Evolutionary conservation across 2,888 invertebrate species (phyloP), one percentile per base, ranked within the genome.

Genomic region (Amblyjoppa proteus): DNA sequence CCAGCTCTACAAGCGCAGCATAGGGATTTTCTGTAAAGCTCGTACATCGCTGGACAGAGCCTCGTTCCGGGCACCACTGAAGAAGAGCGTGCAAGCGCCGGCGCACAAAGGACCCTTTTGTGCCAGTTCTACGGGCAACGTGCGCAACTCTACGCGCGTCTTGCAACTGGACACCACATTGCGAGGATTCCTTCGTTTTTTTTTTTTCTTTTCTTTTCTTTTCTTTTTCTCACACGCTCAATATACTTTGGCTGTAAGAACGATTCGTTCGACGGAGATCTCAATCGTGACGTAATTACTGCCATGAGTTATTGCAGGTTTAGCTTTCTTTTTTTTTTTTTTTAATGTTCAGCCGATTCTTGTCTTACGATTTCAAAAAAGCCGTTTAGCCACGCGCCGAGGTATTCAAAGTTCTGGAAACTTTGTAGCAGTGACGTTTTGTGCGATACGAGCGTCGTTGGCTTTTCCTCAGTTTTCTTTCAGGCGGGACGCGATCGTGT

Each of bases 91-190:
- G 79, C 81, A 75, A 85, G 77, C 80, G 85, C 86, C 85, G 86
- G 85, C 88, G 90, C 87, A 93, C 93, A 93, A 93, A 92, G 93
- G 91, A 88, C 89, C 89, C 92, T 91, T 93, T 93, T 92, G 90
- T 91, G 38, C 45, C 78, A 45, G 77, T 75, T 53, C 61, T 34
- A 34, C 64, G 61, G 78, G 85, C 86, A 89, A 87, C 87, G 78
- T 74, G 84, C 71, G 79, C 78, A 53, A 70, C 76, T 51, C 53
- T 88, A 86, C 81, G 81, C 87, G 90, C 89, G 88, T 88, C 91
- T 88, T 92, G 92, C 91, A 93, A 93, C 91, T 92, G 92, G 93
- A 93, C 90, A 92, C 93, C 93, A 91, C 90, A 91, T 92, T 92
- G 92, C 91, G 88, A 84, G 86, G 80, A 88, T 88, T 87, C 82